These are phyloP conservation scores for Chlorodrepanis virens DNA, from an alignment of 2,113 vertebrate genomes.

Conservation along the genomic window DNA sequence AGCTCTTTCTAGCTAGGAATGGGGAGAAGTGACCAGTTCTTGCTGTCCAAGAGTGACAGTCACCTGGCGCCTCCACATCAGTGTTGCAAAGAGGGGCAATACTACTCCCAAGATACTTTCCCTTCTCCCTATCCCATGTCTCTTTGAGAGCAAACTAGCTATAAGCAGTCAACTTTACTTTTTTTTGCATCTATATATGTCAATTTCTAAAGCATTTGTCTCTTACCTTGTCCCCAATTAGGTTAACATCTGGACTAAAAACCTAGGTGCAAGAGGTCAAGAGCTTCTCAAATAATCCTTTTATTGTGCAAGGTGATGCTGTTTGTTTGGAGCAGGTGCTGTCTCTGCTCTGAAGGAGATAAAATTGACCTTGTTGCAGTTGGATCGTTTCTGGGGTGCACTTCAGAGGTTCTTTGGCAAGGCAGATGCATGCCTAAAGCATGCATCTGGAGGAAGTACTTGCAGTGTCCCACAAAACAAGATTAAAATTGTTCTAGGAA, in stretches of 20 bases:
- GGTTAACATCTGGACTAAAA: not conserved
- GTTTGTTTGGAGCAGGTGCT: not conserved
- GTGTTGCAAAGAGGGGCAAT: not conserved
- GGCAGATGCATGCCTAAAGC: not conserved
- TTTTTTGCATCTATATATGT: not conserved
- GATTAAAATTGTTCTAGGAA: not conserved
- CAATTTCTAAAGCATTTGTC: not conserved
- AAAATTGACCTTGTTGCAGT: not conserved
- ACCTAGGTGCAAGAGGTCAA: not conserved
- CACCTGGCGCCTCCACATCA: not conserved
- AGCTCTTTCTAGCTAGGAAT: not conserved
- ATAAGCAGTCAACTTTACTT: not conserved
- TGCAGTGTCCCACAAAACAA: not conserved
- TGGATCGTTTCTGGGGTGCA: not conserved
- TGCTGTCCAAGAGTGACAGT: not conserved
- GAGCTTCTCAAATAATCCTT: not conserved
- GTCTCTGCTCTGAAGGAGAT: not conserved
- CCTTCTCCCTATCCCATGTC: not conserved
- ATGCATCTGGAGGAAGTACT: not conserved
- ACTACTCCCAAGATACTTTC: not conserved
- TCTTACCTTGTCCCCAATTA: not conserved
- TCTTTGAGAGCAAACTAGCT: not conserved
- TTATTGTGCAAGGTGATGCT: not conserved
- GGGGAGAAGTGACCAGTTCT: not conserved
- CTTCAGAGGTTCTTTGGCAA: not conserved